Conservation (phyloP, 2,888 invertebrate species). For the Spodoptera exigua region DNA sequence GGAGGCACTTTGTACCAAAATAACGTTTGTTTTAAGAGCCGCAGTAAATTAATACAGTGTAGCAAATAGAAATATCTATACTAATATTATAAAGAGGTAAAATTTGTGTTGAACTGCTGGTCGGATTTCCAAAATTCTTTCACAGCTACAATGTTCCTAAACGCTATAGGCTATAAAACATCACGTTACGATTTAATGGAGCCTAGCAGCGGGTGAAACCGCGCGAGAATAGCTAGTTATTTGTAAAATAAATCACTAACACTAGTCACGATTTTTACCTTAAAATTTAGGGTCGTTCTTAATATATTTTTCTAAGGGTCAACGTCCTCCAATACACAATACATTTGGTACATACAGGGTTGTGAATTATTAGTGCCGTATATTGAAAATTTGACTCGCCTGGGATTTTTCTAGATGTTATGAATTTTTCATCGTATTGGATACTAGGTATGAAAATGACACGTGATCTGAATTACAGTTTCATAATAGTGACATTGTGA, state of each 20-base stretch:
- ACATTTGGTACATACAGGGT: constrained; percentile 13
- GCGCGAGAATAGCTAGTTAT: background rate
- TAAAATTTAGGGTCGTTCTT: constrained; percentile 7
- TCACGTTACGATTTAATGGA: background rate
- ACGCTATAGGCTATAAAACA: too few relatives aligned
- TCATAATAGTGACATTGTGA: too few relatives aligned
- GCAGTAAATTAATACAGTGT: too few relatives aligned
- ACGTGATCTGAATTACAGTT: constrained; percentile 13
- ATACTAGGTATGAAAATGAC: background rate
- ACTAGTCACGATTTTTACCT: background rate
- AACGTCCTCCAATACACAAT: constrained; percentile 8
- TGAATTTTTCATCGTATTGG: constrained; percentile 38
- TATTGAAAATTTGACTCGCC: constrained; percentile 51
- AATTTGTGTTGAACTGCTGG: too few relatives aligned
- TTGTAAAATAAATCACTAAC: background rate
- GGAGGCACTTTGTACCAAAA: too few relatives aligned
- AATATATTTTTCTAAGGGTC: constrained; percentile 28
- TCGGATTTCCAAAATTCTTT: too few relatives aligned
- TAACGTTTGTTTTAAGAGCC: too few relatives aligned
- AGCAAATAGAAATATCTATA: too few relatives aligned
- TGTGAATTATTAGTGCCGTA: constrained; percentile 47
- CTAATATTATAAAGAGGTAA: too few relatives aligned
- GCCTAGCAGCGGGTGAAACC: background rate
- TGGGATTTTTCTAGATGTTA: constrained; percentile 16
- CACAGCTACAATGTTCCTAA: too few relatives aligned